Evolutionary conservation across 2,888 invertebrate genomes (phyloP).

Genomic region (Tiliacea aurago): DNA sequence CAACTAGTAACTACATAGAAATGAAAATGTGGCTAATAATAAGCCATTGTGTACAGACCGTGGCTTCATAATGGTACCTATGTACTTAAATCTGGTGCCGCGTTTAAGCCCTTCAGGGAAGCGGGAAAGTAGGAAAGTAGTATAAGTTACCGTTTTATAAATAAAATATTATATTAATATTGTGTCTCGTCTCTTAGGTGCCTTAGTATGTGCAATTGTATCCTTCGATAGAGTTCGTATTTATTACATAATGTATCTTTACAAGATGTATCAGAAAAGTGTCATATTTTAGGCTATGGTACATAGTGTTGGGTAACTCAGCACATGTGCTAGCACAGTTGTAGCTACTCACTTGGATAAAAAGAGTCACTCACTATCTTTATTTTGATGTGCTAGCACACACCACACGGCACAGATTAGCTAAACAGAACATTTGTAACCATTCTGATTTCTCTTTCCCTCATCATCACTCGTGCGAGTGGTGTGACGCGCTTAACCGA

Average conservation of each 20-base stretch:
- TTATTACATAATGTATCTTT: constrained; percentile 30
- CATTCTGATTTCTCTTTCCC: too few species aligned
- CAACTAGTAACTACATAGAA: too few species aligned
- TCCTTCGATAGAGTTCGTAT: constrained; percentile 53
- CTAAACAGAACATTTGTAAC: too few species aligned
- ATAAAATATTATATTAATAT: constrained; percentile 59
- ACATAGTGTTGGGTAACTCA: too few species aligned
- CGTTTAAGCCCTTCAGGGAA: constrained; percentile 16
- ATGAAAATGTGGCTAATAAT: not conserved
- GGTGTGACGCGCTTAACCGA: too few species aligned
- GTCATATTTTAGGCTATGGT: too few species aligned
- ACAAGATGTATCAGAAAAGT: not conserved
- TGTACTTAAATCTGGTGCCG: constrained; percentile 64
- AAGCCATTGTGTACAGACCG: constrained; percentile 11
- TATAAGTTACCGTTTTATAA: constrained; percentile 58
- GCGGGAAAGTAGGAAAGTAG: constrained; percentile 35
- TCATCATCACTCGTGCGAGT: too few species aligned
- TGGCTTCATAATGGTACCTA: constrained; percentile 47
- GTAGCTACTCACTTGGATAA: too few species aligned
- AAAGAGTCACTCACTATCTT: too few species aligned
- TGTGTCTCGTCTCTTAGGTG: constrained; percentile 64
- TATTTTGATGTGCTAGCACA: too few species aligned
- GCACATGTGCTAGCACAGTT: too few species aligned
- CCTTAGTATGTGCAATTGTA: constrained; percentile 67
- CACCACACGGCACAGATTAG: too few species aligned